phyloP scores from a whole-genome alignment of 2,888 invertebrate genomes.

The Chloroclysta siterata region DNA sequence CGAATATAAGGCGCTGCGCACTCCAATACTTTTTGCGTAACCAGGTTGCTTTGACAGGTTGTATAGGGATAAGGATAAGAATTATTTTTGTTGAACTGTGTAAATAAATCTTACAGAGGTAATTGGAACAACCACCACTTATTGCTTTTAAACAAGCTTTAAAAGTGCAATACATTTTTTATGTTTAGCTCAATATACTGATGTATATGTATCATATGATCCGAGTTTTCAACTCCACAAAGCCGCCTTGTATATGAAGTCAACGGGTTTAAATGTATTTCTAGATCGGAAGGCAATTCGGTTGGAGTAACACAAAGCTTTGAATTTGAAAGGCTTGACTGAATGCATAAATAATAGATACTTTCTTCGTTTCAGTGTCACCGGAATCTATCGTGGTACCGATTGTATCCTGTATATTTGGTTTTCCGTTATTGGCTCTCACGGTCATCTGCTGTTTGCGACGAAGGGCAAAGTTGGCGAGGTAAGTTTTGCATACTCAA shows the following conservation, averaged over 20 bases:
- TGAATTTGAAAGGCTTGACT: not conserved
- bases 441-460: slow-evolving; percentile 94
- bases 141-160: too few relatives aligned
- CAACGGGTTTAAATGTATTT: not conserved
- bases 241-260: not conserved
- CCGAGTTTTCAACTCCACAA: not conserved
- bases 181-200: too few relatives aligned
- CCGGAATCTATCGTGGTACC: slow-evolving; percentile 95
- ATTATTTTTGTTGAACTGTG: too few relatives aligned
- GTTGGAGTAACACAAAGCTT: not conserved
- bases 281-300: not conserved
- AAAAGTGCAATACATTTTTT: too few relatives aligned
- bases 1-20: too few relatives aligned
- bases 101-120: too few relatives aligned
- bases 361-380: slow-evolving; percentile 87
- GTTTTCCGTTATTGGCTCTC: slow-evolving; percentile 93
- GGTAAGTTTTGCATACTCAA: slow-evolving; percentile 55
- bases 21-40: too few relatives aligned
- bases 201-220: not conserved
- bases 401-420: slow-evolving; percentile 95
- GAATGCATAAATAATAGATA: slow-evolving; percentile 1
- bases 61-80: too few relatives aligned
- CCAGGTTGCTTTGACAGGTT: too few relatives aligned
- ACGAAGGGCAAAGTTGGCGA: slow-evolving; percentile 92
- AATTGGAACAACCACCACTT: too few relatives aligned